Evolutionary conservation across 2,888 invertebrate genomes (phyloP).

Genomic region (Zygaena filipendulae): DNA sequence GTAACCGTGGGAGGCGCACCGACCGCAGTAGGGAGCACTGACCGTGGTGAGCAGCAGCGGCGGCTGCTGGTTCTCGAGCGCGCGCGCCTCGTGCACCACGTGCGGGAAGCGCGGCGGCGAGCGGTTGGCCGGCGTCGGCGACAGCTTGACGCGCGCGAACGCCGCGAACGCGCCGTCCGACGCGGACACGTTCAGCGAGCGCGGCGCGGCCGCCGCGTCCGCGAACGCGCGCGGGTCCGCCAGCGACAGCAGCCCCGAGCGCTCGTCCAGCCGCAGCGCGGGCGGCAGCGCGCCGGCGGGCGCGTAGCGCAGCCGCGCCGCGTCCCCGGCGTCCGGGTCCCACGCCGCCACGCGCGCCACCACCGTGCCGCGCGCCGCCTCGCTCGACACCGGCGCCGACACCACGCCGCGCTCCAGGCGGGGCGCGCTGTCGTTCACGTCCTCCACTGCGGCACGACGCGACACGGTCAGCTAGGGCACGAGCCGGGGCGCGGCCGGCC

Average conservation of each 20-base stretch:
- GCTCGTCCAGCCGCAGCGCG: conserved; percentile 33
- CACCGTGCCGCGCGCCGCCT: conserved; percentile 87
- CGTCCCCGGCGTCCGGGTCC: conserved; percentile 87
- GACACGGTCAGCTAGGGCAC: neutral
- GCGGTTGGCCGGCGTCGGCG: conserved; percentile 81
- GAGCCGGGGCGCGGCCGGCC: neutral
- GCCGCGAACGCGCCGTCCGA: conserved; percentile 96
- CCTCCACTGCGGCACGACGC: conserved; percentile 68
- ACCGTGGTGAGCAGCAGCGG: conserved; percentile 80
- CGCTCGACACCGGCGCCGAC: conserved; percentile 80
- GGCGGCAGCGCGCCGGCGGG: conserved; percentile 65
- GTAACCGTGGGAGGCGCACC: too few species aligned
- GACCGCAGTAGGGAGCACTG: conserved; percentile 10
- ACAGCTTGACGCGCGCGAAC: conserved; percentile 84
- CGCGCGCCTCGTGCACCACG: conserved; percentile 80
- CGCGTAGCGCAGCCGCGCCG: conserved; percentile 78
- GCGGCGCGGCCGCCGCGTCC: conserved; percentile 73
- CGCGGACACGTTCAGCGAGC: conserved; percentile 88
- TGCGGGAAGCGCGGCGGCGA: conserved; percentile 83
- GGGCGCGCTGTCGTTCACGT: conserved; percentile 93
- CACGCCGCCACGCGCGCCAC: conserved; percentile 89
- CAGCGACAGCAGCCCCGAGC: conserved; percentile 39
- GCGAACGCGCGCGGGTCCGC: conserved; percentile 56
- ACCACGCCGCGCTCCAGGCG: conserved; percentile 85
- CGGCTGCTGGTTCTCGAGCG: conserved; percentile 82